Base-by-base conservation (phyloP, 2,888 invertebrate species). In the Bugula neritina region DNA sequence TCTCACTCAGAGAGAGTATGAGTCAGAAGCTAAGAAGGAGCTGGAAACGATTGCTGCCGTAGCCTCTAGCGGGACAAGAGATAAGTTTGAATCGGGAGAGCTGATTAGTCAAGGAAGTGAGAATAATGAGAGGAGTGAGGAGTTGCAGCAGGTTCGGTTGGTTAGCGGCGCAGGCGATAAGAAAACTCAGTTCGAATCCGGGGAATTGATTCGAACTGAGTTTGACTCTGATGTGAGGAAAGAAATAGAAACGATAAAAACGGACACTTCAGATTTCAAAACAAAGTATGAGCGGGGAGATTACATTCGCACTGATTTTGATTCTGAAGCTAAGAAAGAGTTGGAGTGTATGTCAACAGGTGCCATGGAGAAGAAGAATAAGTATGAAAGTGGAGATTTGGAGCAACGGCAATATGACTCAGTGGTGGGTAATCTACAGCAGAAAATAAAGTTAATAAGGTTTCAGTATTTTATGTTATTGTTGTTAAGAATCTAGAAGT, bases 11-110 rank as follows among this genome's bases (percentile, higher is more conserved):
- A 5, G 55, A 55, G 55, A 55, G 55, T 55, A 55, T 55, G 55
- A 55, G 25, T 55, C 55, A 17, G 55, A 55, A 25, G 55, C 55
- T 13, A 55, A 55, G 55, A 55, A 55, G 23, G 55, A 55, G 55
- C n/a, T 55, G n/a, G 55, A 55, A n/a, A 55, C 55, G 3, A 55
- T 55, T 25, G 25, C 55, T 17, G n/a, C n/a, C n/a, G 55, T 25
- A 10, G 55, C 25, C 23, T 10, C 55, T 55, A 23, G 55, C 23
- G 55, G 23, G 55, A 55, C 55, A n/a, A 55, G 55, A 55, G 23
- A 55, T n/a, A 55, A 55, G 25, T 55, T 55, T 55, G 55, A 55
- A n/a, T 55, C 55, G 21, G 55, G 55, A n/a, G n/a, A 55, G 55
- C 25, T 55, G 55, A 5, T 55, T 3, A 55, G 25, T 23, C 55